phyloP scores from a whole-genome alignment of 2,888 invertebrate species.

The Dascillus cervinus region DNA sequence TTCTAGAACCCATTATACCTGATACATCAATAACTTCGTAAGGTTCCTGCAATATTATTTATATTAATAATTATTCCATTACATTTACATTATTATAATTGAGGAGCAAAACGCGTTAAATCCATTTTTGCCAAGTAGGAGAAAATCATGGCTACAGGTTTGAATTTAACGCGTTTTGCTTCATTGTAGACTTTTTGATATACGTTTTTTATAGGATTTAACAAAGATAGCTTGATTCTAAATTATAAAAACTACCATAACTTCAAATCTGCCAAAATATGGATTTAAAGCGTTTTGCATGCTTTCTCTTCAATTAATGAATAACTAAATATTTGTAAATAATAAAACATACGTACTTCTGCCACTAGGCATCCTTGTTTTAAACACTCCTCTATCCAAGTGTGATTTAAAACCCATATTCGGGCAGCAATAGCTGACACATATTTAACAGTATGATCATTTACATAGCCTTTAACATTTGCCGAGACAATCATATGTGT shows the following conservation, averaged over 20 bases:
- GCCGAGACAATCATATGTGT: conserved; percentile 37
- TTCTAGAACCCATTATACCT: conserved; percentile 47
- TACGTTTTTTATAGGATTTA: too few species aligned
- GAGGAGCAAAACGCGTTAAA: too few species aligned
- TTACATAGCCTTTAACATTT: conserved; percentile 28
- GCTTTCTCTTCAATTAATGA: background rate
- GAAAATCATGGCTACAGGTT: too few species aligned
- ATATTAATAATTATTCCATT: too few species aligned
- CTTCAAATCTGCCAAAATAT: too few species aligned
- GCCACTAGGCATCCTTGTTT: conserved; percentile 37
- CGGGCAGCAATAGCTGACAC: conserved; percentile 50
- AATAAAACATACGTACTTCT: conserved; percentile 45
- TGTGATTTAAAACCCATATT: conserved; percentile 50
- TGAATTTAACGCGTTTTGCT: too few species aligned
- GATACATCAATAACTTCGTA: conserved; percentile 49
- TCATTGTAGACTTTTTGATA: too few species aligned
- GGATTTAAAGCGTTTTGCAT: too few species aligned
- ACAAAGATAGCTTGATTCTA: too few species aligned
- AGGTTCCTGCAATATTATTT: conserved; percentile 40
- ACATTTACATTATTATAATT: too few species aligned
- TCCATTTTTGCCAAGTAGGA: too few species aligned
- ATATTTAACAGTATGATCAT: conserved; percentile 45
- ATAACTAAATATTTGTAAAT: background rate
- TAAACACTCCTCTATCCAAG: conserved; percentile 49
- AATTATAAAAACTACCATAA: too few species aligned